Evolutionary conservation across 1,140 invertebrate genomes (phyloP).

Genomic region (Drosophila tropicalis): DNA sequence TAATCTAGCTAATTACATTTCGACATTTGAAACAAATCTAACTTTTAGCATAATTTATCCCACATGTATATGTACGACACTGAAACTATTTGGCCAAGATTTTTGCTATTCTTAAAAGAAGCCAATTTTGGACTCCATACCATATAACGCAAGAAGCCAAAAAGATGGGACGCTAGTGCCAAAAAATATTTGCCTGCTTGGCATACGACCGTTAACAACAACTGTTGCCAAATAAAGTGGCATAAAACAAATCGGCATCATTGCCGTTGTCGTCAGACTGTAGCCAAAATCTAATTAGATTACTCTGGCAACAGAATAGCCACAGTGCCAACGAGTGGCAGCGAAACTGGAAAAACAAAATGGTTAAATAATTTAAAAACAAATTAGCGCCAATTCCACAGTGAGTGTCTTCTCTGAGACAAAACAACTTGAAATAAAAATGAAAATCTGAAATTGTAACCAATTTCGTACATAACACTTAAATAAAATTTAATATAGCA

Average conservation of each 20-base stretch:
- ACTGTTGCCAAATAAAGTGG: constrained; percentile 76
- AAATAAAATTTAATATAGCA: constrained; percentile 80
- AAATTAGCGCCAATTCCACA: constrained; percentile 70
- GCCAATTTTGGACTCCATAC: constrained; percentile 28
- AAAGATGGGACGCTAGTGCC: constrained; percentile 41
- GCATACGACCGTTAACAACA: constrained; percentile 68
- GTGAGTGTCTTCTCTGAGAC: constrained; percentile 34
- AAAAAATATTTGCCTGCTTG: constrained; percentile 60
- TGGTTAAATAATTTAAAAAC: constrained; percentile 81
- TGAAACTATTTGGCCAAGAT: constrained; percentile 54
- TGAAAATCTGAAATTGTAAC: constrained; percentile 58
- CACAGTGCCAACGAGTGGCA: constrained; percentile 22
- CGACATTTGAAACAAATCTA: constrained; percentile 19
- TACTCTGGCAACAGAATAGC: constrained; percentile 44
- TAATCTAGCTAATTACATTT: constrained; percentile 6
- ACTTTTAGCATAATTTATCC: constrained; percentile 60
- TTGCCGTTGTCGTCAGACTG: constrained; percentile 45
- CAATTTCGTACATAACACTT: constrained; percentile 76
- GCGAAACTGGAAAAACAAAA: constrained; percentile 53
- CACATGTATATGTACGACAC: constrained; percentile 54
- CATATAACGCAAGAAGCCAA: not conserved
- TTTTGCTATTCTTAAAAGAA: constrained; percentile 30
- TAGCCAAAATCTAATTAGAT: constrained; percentile 67
- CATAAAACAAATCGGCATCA: constrained; percentile 75
- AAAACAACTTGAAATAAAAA: constrained; percentile 57